phyloP scores from a whole-genome alignment of 2,888 invertebrate genomes.

The Zaprionus lineosus region DNA sequence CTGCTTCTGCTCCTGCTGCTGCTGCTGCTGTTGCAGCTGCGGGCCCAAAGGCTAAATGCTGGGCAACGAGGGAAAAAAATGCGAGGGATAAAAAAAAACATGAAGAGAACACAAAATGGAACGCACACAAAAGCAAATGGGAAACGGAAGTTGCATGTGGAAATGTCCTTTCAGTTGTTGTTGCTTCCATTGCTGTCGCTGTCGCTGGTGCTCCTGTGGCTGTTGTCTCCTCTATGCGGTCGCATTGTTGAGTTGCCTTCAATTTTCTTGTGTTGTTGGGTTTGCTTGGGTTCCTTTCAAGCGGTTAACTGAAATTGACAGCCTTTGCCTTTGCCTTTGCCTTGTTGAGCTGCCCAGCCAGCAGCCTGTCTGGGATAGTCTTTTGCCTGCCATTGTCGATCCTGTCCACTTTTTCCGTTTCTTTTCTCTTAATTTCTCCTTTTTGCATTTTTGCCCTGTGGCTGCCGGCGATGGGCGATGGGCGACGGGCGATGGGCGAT shows the following conservation, averaged over 20 bases:
- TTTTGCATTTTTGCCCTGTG: too few species aligned
- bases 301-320: slow-evolving; percentile 71
- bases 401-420: not conserved
- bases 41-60: slow-evolving; percentile 59
- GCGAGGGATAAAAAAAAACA: not conserved
- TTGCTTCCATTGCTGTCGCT: slow-evolving; percentile 5
- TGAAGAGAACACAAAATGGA: slow-evolving; percentile 10
- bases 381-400: slow-evolving; percentile 10
- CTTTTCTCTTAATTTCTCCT: too few species aligned
- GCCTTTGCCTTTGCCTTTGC: slow-evolving; percentile 73
- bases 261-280: slow-evolving; percentile 37
- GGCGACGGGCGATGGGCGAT: slow-evolving; percentile 25
- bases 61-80: not conserved
- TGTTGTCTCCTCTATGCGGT: slow-evolving; percentile 23
- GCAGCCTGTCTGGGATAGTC: slow-evolving; percentile 5
- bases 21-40: slow-evolving; percentile 19
- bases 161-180: slow-evolving; percentile 43
- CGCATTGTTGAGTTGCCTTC: slow-evolving; percentile 62
- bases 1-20: slow-evolving; percentile 18
- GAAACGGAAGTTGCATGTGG: slow-evolving; percentile 76
- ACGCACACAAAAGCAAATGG: slow-evolving; percentile 66
- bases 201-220: slow-evolving; percentile 22
- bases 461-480: too few species aligned
- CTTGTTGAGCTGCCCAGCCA: slow-evolving; percentile 48
- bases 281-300: slow-evolving; percentile 35